Evolutionary conservation across 2,888 invertebrate species (phyloP).

Genomic region (Luffia ferchaultella): DNA sequence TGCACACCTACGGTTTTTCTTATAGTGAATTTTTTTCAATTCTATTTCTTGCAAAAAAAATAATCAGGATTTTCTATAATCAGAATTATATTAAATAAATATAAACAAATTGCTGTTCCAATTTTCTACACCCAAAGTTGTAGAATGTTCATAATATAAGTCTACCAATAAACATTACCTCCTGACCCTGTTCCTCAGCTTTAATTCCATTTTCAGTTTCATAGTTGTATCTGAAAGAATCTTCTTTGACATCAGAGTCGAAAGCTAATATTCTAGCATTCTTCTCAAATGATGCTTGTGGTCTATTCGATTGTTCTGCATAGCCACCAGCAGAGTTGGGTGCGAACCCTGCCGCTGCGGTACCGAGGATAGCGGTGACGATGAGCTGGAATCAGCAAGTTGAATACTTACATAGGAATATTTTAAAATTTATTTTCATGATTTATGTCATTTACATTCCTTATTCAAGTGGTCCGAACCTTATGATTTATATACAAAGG

Average conservation of each 20-base stretch:
- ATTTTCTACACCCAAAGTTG: too few relatives aligned
- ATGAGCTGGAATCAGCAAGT: conserved; percentile 32
- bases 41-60: too few relatives aligned
- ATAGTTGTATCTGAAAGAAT: conserved; percentile 53
- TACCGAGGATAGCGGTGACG: conserved; percentile 43
- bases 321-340: conserved; percentile 20
- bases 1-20: too few relatives aligned
- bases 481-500: too few relatives aligned
- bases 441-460: background rate
- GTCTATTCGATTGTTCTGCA: conserved; percentile 45
- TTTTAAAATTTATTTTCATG: background rate
- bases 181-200: conserved; percentile 52
- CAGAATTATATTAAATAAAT: too few relatives aligned
- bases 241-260: conserved; percentile 50
- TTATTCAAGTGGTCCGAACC: too few relatives aligned
- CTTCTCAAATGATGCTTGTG: conserved; percentile 43
- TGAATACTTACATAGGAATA: background rate
- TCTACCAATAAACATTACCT: too few relatives aligned
- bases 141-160: too few relatives aligned
- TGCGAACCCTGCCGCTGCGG: conserved; percentile 38
- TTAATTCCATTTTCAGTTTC: conserved; percentile 59
- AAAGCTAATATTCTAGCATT: conserved; percentile 44
- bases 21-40: too few relatives aligned
- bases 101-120: too few relatives aligned
- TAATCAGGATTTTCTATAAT: too few relatives aligned